A percentile compares a stretch with the other conserved stretches of the same genome.
phyloP scores from a whole-genome alignment of 2,797 vertebrate species.

The Falco peregrinus region DNA sequence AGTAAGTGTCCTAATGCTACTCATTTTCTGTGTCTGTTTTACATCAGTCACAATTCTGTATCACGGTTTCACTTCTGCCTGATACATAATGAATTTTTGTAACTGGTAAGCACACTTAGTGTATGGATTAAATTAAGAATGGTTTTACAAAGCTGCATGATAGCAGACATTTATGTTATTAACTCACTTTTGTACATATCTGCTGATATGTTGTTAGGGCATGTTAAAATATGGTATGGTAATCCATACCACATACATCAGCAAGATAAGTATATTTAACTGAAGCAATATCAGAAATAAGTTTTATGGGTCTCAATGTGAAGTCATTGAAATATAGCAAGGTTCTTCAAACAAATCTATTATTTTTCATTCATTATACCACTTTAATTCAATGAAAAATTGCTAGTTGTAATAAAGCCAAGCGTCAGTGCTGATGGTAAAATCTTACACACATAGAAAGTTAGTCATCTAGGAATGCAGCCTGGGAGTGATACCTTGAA shows the following conservation, averaged over 20 bases:
- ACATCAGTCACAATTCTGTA: constrained; percentile 93
- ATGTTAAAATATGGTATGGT: constrained; percentile 38
- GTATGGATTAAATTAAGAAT: constrained; percentile 82
- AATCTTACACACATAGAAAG: not conserved
- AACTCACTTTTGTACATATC: constrained; percentile 57
- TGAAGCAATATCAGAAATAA: not conserved
- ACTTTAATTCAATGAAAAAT: not conserved
- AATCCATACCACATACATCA: constrained; percentile 36
- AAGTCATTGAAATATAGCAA: not conserved
- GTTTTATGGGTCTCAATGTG: not conserved
- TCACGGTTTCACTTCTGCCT: constrained; percentile 77
- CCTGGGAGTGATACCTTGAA: not conserved
- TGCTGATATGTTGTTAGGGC: constrained; percentile 46
- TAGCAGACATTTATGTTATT: constrained; percentile 67
- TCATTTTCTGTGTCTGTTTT: constrained; percentile 85
- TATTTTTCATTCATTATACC: not conserved
- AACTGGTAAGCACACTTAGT: constrained; percentile 74
- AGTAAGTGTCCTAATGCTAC: constrained; percentile 87
- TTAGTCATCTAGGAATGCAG: not conserved
- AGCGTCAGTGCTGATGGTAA: not conserved
- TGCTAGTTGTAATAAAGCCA: constrained; percentile 38
- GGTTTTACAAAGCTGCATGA: constrained; percentile 75
- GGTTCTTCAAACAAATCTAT: not conserved
- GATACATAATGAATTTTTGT: constrained; percentile 81
- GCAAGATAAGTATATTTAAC: not conserved